These are phyloP conservation scores for Latrodectus elegans DNA, from an alignment of 2,888 invertebrate genomes.

Conservation along the genomic window DNA sequence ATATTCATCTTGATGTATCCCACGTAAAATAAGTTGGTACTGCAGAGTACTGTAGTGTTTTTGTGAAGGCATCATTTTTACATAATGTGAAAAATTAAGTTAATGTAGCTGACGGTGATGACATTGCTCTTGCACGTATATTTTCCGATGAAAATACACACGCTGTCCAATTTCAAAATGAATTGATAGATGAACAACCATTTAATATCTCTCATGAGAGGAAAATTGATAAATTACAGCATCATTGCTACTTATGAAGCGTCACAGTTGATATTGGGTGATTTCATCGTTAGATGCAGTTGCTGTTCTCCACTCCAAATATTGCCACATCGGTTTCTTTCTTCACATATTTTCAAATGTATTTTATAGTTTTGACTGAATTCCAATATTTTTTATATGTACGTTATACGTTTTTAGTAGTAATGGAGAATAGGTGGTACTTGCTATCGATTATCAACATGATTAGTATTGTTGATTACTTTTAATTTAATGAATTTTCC, in stretches of 20 bases:
- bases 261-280: conserved; percentile 72
- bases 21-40: no score
- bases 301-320: background rate
- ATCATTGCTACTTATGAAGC: conserved; percentile 71
- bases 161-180: conserved; percentile 18
- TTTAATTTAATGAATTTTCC: background rate
- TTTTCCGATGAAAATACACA: background rate
- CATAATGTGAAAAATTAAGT: background rate
- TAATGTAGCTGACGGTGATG: conserved; percentile 4
- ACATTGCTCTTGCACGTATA: background rate
- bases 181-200: conserved; percentile 58
- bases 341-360: conserved; percentile 17
- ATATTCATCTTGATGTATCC: no score
- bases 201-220: conserved; percentile 71
- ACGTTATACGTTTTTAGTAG: conserved; percentile 1
- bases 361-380: conserved; percentile 32
- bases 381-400: background rate
- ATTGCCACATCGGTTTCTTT: conserved; percentile 64
- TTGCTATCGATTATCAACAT: conserved; percentile 1
- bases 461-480: background rate
- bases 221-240: conserved; percentile 69
- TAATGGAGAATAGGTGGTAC: conserved; percentile 6
- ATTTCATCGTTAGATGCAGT: conserved; percentile 71
- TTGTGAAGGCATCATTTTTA: background rate
- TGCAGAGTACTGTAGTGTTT: no score